Conservation (phyloP, 64 coral and sea anemone species). For the Stichodactyla mertensii region DNA sequence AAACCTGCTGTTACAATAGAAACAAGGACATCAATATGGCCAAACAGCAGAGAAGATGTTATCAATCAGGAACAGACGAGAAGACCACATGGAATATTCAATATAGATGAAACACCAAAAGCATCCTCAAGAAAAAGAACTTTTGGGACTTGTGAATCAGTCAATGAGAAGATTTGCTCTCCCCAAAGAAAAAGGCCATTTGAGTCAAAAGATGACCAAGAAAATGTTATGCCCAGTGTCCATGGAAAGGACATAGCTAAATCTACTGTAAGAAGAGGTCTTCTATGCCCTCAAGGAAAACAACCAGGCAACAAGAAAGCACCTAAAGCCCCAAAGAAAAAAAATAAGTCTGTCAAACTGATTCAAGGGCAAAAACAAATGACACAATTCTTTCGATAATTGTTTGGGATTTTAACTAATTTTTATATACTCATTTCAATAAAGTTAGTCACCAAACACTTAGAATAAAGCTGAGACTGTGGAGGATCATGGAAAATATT, state of each 20-base stretch:
- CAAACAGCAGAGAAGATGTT: background rate
- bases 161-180: background rate
- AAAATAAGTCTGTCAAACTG: constrained; percentile 22
- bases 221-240: constrained; percentile 8
- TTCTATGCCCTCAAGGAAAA: background rate
- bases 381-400: constrained; percentile 51
- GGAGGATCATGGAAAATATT: too few relatives aligned
- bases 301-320: background rate
- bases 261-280: background rate
- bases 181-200: constrained; percentile 38
- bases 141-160: background rate
- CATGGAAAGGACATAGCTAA: background rate
- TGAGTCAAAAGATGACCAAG: constrained; percentile 40
- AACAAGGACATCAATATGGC: constrained; percentile 4
- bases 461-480: too few relatives aligned
- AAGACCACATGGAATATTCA: background rate
- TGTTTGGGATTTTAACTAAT: background rate
- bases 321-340: background rate
- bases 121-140: constrained; percentile 41
- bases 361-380: constrained; percentile 51
- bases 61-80: background rate
- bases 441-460: too few relatives aligned
- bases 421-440: too few relatives aligned
- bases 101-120: constrained; percentile 25
- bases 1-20: constrained; percentile 53